Percentiles rank a stretch among this genome's conserved stretches.
Conservation (phyloP, 2,888 invertebrate genomes). For the Pterobdella sp. region DNA sequence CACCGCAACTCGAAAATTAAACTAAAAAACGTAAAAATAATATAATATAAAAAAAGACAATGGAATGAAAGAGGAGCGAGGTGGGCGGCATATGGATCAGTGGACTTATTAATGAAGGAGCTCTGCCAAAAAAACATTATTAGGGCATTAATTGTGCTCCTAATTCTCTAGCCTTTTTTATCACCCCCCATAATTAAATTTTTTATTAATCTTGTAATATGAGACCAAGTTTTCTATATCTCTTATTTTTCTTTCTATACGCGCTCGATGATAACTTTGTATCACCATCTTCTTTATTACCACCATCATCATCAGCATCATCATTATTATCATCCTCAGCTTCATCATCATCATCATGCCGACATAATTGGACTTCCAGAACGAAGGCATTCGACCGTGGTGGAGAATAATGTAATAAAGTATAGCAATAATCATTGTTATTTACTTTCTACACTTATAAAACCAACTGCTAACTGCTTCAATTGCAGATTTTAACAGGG, state of each 20-base stretch:
- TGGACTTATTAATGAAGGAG: too few relatives aligned
- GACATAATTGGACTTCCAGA: neutral
- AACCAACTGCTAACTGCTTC: too few relatives aligned
- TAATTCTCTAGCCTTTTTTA: neutral
- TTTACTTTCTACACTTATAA: neutral
- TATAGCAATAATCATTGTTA: neutral
- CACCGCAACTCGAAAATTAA: too few relatives aligned
- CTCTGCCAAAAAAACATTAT: too few relatives aligned
- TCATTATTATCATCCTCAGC: slow-evolving; percentile 13
- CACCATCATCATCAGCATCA: slow-evolving; percentile 15
- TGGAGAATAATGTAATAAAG: neutral
- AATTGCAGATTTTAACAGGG: too few relatives aligned
- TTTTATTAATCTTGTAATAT: neutral
- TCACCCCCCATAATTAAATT: neutral
- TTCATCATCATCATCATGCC: slow-evolving; percentile 13
- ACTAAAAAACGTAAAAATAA: too few relatives aligned
- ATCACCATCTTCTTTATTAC: neutral
- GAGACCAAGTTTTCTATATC: neutral
- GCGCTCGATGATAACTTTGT: neutral
- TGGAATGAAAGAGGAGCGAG: too few relatives aligned
- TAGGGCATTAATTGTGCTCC: too few relatives aligned
- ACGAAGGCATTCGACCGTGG: neutral
- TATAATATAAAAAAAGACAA: too few relatives aligned
- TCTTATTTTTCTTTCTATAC: neutral
- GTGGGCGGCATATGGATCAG: too few relatives aligned